phyloP scores from a whole-genome alignment of 2,888 invertebrate species.

The Amphimallon solstitiale region DNA sequence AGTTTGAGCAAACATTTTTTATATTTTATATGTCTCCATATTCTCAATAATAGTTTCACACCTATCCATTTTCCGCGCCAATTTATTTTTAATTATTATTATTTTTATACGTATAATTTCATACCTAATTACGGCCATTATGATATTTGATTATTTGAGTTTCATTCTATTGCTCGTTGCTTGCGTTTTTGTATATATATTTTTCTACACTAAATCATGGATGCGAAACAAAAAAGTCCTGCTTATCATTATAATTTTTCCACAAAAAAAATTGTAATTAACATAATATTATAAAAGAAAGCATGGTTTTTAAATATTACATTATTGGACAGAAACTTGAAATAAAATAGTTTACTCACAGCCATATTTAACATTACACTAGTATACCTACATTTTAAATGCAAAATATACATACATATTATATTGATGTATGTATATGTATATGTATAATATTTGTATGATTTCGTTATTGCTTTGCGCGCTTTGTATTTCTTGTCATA shows the following conservation, averaged over 20 bases:
- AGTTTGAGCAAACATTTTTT: slow-evolving; percentile 33
- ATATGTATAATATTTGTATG: not conserved
- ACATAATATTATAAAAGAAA: too few relatives aligned
- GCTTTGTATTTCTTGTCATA: not conserved
- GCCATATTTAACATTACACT: slow-evolving; percentile 13
- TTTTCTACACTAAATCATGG: slow-evolving; percentile 32
- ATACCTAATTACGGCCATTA: slow-evolving; percentile 59
- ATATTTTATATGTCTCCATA: slow-evolving; percentile 10
- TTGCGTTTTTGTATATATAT: slow-evolving; percentile 39
- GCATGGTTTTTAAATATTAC: too few relatives aligned
- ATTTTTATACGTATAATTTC: slow-evolving; percentile 51
- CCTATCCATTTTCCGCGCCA: slow-evolving; percentile 16
- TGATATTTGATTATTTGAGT: slow-evolving; percentile 62
- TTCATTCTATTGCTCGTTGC: slow-evolving; percentile 63
- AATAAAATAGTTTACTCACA: slow-evolving; percentile 19
- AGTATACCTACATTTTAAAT: slow-evolving; percentile 15
- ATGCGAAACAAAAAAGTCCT: slow-evolving; percentile 17
- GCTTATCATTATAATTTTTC: not conserved
- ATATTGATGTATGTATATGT: not conserved
- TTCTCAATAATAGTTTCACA: slow-evolving; percentile 14
- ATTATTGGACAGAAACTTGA: too few relatives aligned
- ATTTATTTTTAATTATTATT: slow-evolving; percentile 25
- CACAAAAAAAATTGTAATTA: too few relatives aligned
- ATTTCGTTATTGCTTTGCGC: not conserved
- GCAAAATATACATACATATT: slow-evolving; percentile 1